These are phyloP conservation scores for Ascaphus truei DNA, from an alignment of 2,113 vertebrate species.

Conservation along the genomic window DNA sequence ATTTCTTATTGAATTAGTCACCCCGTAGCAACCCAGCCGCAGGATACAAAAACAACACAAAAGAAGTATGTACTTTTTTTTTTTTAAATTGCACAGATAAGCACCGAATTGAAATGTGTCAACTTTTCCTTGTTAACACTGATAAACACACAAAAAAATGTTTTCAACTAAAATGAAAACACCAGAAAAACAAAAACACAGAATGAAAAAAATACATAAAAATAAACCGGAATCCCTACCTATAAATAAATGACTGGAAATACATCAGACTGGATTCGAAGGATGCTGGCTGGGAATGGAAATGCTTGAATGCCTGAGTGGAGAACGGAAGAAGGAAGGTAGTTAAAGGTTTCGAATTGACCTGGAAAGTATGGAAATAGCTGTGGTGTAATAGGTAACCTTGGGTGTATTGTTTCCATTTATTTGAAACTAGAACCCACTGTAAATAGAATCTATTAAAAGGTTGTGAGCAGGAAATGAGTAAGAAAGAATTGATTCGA, in stretches of 20 bases:
- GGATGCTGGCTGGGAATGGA: background rate
- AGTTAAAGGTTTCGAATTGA: constrained; percentile 35
- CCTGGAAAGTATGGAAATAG: constrained; percentile 44
- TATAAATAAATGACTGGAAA: background rate
- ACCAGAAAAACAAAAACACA: too few species aligned
- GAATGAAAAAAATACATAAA: too few species aligned
- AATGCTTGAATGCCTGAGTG: background rate
- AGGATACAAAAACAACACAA: too few species aligned
- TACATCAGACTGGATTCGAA: background rate
- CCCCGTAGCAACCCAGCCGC: too few species aligned
- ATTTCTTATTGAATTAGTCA: too few species aligned
- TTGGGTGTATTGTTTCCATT: constrained; percentile 43
- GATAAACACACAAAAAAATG: too few species aligned
- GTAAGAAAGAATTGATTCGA: constrained; percentile 39
- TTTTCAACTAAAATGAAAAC: too few species aligned
- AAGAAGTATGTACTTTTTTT: too few species aligned
- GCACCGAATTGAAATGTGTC: too few species aligned
- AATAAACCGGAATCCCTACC: too few species aligned
- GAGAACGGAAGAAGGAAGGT: constrained; percentile 7
- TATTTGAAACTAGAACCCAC: constrained; percentile 29
- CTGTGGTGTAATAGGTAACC: constrained; percentile 39
- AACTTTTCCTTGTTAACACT: too few species aligned
- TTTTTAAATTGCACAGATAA: too few species aligned
- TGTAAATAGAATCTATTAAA: constrained; percentile 19
- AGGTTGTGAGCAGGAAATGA: constrained; percentile 46